These are phyloP conservation scores for Eledone cirrhosa DNA, from an alignment of 2,888 invertebrate genomes.

Conservation along the genomic window DNA sequence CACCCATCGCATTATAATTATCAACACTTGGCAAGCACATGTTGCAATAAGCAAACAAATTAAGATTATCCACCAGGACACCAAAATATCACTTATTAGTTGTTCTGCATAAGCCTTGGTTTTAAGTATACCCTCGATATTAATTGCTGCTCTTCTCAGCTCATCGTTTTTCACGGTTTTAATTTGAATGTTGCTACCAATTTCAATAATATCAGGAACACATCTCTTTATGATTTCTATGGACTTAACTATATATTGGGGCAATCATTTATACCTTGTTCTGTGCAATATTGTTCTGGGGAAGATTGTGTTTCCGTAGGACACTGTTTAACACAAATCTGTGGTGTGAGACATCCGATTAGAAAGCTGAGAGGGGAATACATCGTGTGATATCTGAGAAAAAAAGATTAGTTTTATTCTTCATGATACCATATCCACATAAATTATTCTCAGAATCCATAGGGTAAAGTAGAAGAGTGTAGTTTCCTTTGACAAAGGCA, in stretches of 20 bases:
- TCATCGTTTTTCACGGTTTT: no score
- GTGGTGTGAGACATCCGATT: slow-evolving; percentile 82
- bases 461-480: slow-evolving; percentile 79
- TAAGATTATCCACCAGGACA: slow-evolving; percentile 78
- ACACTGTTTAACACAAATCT: slow-evolving; percentile 59
- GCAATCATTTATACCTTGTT: no score
- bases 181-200: no score
- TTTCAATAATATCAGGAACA: no score
- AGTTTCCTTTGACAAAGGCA: slow-evolving; percentile 78
- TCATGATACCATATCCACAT: slow-evolving; percentile 72
- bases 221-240: no score
- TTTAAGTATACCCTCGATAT: no score
- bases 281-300: no score
- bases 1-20: slow-evolving; percentile 86
- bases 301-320: not conserved
- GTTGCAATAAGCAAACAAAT: slow-evolving; percentile 72
- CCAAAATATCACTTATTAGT: slow-evolving; percentile 81
- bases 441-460: slow-evolving; percentile 81
- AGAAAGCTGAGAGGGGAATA: slow-evolving; percentile 76
- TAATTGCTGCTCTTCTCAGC: no score
- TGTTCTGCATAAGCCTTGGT: slow-evolving; percentile 76
- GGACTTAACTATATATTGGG: no score
- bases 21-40: slow-evolving; percentile 84
- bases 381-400: slow-evolving; percentile 86
- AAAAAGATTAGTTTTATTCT: slow-evolving; percentile 58